These are phyloP conservation scores for Mystacornis crossleyi DNA, from an alignment of 2,113 vertebrate species.

Conservation along the genomic window DNA sequence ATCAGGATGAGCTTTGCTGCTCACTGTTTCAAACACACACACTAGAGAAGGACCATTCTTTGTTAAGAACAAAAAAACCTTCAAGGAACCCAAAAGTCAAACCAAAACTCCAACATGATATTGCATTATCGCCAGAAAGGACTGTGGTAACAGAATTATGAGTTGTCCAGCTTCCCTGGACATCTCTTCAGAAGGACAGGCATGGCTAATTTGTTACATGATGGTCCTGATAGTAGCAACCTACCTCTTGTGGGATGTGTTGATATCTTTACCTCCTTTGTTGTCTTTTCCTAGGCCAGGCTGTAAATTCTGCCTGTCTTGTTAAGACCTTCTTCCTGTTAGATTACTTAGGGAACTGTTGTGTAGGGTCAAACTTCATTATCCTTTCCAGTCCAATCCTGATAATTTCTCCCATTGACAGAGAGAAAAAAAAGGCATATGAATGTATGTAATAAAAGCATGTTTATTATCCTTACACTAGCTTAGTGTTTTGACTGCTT, in stretches of 20 bases:
- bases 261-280: neutral
- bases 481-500: neutral
- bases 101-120: rapidly evolving
- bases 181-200: neutral
- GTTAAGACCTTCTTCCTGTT: neutral
- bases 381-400: neutral
- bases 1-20: neutral
- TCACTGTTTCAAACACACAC: neutral
- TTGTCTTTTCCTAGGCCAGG: neutral
- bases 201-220: neutral
- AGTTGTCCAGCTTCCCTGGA: neutral
- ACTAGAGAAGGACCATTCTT: neutral
- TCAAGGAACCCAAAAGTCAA: neutral
- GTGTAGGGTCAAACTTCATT: neutral
- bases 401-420: neutral
- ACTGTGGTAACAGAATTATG: neutral
- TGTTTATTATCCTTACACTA: neutral
- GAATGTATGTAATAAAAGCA: neutral
- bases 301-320: neutral
- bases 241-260: neutral
- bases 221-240: neutral
- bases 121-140: neutral
- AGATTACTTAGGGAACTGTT: neutral
- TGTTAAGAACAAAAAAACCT: neutral
- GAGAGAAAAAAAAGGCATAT: neutral